A percentile compares a stretch with the other conserved stretches of the same genome.
These are phyloP conservation scores for Teinopalpus imperialis DNA, from an alignment of 2,888 invertebrate genomes.

Conservation along the genomic window DNA sequence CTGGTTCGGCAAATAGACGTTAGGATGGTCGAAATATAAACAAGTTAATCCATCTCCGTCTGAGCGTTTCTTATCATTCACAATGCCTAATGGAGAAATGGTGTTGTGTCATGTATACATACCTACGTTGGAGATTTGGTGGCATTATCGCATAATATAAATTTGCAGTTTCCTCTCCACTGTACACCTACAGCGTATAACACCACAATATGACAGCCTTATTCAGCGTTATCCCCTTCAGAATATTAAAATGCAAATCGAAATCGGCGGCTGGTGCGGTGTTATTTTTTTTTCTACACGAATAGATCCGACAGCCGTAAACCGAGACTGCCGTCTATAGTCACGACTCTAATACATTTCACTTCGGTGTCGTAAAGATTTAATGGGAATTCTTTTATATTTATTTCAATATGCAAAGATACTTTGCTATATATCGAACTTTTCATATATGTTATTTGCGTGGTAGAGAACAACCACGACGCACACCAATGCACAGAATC, in stretches of 20 bases:
- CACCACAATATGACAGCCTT: conserved; percentile 63
- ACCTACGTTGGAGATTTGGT: neutral
- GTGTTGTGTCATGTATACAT: too few species aligned
- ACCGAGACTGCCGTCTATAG: conserved; percentile 56
- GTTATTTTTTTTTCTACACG: conserved; percentile 45
- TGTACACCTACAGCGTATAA: conserved; percentile 31
- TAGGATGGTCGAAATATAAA: neutral
- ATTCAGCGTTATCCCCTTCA: conserved; percentile 56
- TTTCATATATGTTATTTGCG: too few species aligned
- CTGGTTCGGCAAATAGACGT: neutral
- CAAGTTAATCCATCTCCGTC: conserved; percentile 13
- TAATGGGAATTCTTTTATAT: conserved; percentile 65
- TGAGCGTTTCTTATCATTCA: neutral
- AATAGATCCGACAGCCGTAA: conserved; percentile 58
- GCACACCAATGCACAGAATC: too few species aligned
- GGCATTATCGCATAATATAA: conserved; percentile 6
- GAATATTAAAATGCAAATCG: conserved; percentile 80
- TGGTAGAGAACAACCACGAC: too few species aligned
- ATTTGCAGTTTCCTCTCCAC: conserved; percentile 20
- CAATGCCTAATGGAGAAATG: neutral
- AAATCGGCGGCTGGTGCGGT: conserved; percentile 40
- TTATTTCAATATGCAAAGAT: conserved; percentile 29
- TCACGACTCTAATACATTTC: conserved; percentile 69
- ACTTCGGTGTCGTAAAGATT: conserved; percentile 60
- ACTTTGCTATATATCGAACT: too few species aligned